Base-by-base conservation (phyloP, 2,888 invertebrate species). In the Synergus umbraculus region DNA sequence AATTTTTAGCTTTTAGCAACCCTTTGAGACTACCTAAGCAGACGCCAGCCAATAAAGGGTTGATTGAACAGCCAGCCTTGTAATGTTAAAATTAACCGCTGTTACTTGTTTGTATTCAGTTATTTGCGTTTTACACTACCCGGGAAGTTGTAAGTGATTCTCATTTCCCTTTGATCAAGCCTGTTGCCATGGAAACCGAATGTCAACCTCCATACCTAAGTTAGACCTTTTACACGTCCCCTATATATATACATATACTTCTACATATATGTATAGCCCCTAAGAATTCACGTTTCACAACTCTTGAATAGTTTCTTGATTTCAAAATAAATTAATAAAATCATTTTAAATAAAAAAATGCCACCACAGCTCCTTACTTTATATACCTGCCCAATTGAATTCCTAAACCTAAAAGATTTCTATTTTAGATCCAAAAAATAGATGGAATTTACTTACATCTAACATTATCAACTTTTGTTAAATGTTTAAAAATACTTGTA, bases 131-230 rank as follows among this genome's bases (percentile, higher is more conserved):
- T 58, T 63, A 22, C 63, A 76, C 64, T 58, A 63, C 15, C 22
- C 41, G 18, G 13, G 29, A 18, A n/a, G 12, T 58, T 15, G 29
- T 76, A 76, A 76, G 63, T 76, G 76, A 76, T 76, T 64, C n/a
- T 64, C 43, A 64, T 46, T 76, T 76, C 46, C 76, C 76, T 76
- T 76, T 76, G 76, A 76, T 43, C 37, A 44, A 60, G 29, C 22
- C 15, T 22, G 76, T 76, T 76, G 13, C 76, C 63, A 54, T 63
- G 41, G 60, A 41, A 54, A 76, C 37, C 29, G 63, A 76, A 58
- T 29, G 41, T 76, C 54, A 54, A 8, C 15, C 29, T 41, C 58
- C 18, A 60, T 43, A 63, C 58, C 76, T 43, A 29, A 76, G 44
- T 54, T 9, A 63, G 22, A 29, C 41, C 43, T 44, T 46, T 13